Evolutionary conservation across 2,113 vertebrate genomes (phyloP), one percentile per base, ranked within the genome.

Genomic region (Pseudorectes ferrugineus): DNA sequence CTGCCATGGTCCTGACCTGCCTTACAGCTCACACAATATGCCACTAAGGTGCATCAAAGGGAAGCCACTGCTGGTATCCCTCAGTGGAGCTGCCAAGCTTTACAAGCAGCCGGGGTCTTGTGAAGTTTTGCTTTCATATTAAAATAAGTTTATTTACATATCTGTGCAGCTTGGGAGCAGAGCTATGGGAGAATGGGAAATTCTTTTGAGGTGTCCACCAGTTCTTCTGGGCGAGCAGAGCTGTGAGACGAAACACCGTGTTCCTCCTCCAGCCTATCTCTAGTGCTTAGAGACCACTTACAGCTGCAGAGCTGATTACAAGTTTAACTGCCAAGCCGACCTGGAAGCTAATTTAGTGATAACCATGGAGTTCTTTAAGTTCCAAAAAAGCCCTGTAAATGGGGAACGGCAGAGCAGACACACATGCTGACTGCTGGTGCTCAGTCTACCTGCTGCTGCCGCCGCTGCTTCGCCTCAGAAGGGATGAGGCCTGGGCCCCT

Each of bases 81-180:
- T 96, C 59, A 96, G 57, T 63, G 61, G 46, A 85, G 88, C 65
- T 94, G 94, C 94, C 95, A 97, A 90, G 82, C 85, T 96, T 97
- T 94, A 57, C 48, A 93, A 94, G 75, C 90, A 95, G 85, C 66
- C 7, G 55, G 71, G 63, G 78, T 52, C 82, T 96, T 94, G 52
- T 96, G 93, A 96, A 96, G 90, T 96, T 96, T 88, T 82, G 48
- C 88, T 96, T 97, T 96, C 75, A 88, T 94, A 94, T 93, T 90
- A 57, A 89, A 92, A 92, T 65, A 89, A 90, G 43, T 93, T 93
- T 92, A 92, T 96, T 96, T 96, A 90, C 92, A 90, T 96, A 88
- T 96, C 93, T 92, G 15, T 71, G 38, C 52, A 65, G 75, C 79
- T 77, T 93, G 59, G 71, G 59, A 96, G 67, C 85, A 90, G 75